Evolutionary conservation across 2,797 vertebrate genomes (phyloP), one percentile per base, ranked within the genome.

Genomic region (Pelobates cultripes): DNA sequence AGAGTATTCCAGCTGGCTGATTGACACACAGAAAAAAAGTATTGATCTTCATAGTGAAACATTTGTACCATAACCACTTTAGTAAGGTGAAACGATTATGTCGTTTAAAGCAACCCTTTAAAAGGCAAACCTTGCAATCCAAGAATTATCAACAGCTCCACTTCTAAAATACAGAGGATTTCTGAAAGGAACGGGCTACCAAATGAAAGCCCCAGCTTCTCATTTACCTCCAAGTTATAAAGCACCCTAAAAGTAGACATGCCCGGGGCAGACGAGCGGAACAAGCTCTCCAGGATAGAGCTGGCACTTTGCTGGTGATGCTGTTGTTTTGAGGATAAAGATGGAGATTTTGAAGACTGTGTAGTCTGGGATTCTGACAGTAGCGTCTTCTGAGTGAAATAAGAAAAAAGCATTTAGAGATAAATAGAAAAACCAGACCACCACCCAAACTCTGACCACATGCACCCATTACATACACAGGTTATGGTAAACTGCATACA

Each of bases 181-280:
- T 28, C 28, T 28, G 28, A 28, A 28, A 28, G 28, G 28, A 28
- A 28, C 28, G 28, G 2, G 28, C 28, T 28, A 28, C 28, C 28
- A 28, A 28, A 28, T 28, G 1, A 28, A 28, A 28, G 28, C 28
- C 28, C 1, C 28, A 28, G 28, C 28, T 28, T 28, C 28, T 28
- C 28, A 28, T 28, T 79, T 91, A 99, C 98, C 96, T 99, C 98
- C 47, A 99, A 92, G 86, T 99, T 99, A 88, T 99, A 99, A 0
- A 99, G 96, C 42, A 99, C 98, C 92, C 98, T 95, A 88, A 99
- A 99, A 7, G 98, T 97, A 69, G 98, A 99, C 98, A 99, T 99
- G 89, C 98, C 98, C 0, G 98, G 97, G 17, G 98, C 97, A 8
- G 97, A 98, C 17, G 98, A 99, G 68, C 96, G 94, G 87, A 99